phyloP scores from a whole-genome alignment of 2,888 invertebrate genomes.

The Tipula lateralis region DNA sequence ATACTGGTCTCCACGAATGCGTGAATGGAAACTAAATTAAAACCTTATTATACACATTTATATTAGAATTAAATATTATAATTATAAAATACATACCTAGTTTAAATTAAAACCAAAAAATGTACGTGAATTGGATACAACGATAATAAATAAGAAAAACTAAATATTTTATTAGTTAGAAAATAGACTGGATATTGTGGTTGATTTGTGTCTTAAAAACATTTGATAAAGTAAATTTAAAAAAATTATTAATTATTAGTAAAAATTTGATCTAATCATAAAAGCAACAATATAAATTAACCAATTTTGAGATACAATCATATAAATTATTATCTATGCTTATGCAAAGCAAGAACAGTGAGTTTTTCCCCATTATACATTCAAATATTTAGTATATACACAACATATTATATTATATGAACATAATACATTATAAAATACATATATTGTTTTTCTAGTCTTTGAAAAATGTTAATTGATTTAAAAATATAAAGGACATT shows the following conservation, averaged over 20 bases:
- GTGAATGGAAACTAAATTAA: background rate
- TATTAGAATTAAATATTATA: background rate
- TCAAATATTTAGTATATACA: background rate
- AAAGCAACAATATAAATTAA: background rate
- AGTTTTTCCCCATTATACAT: background rate
- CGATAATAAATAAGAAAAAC: background rate
- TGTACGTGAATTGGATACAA: background rate
- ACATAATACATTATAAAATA: background rate
- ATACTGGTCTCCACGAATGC: background rate
- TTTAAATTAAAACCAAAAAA: background rate
- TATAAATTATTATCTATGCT: background rate
- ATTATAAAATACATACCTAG: background rate
- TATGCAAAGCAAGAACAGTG: background rate
- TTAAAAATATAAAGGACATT: background rate
- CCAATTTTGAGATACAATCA: background rate
- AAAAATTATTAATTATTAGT: background rate
- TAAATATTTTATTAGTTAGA: background rate
- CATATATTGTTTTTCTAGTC: conserved; percentile 15
- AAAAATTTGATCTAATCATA: background rate
- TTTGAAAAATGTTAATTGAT: background rate
- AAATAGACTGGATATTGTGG: background rate
- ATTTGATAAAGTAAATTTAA: background rate
- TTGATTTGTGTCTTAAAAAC: background rate
- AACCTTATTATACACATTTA: background rate
- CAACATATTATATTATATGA: background rate